A percentile compares a stretch with the other conserved stretches of the same genome.
Conservation (phyloP, 1,140 invertebrate genomes). For the Nixonia krombeini region DNA sequence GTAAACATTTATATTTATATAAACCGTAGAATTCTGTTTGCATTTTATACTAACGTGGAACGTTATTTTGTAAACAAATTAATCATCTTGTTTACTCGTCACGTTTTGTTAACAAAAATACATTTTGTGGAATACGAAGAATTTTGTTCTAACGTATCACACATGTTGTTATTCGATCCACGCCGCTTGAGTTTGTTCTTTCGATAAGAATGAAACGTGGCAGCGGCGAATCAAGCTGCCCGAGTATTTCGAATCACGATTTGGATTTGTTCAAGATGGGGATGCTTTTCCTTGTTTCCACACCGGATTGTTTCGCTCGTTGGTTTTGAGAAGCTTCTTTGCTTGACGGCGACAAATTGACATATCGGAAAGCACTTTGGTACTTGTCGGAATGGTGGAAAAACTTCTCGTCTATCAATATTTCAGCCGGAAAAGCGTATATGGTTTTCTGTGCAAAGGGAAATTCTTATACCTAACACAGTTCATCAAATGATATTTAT, state of each 20-base stretch:
- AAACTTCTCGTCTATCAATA: background rate
- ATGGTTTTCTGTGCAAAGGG: background rate
- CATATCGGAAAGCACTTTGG: conserved; percentile 47
- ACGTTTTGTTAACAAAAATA: background rate
- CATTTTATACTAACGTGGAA: background rate
- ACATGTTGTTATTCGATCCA: background rate
- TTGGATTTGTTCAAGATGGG: background rate
- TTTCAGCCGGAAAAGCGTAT: conserved; percentile 1
- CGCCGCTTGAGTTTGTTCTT: background rate
- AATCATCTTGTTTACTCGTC: too few relatives aligned
- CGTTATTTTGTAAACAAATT: too few relatives aligned
- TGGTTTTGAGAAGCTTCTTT: conserved; percentile 31
- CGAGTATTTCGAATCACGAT: conserved; percentile 3
- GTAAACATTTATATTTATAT: conserved; percentile 71
- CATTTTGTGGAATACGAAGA: background rate
- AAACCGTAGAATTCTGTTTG: background rate
- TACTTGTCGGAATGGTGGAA: background rate
- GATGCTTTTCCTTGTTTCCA: background rate
- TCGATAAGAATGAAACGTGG: background rate
- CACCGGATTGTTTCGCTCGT: conserved; percentile 3
- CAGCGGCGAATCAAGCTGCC: conserved; percentile 2
- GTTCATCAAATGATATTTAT: too few relatives aligned
- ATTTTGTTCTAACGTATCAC: too few relatives aligned
- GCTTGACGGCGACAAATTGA: conserved; percentile 22
- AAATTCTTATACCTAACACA: too few relatives aligned